These are phyloP conservation scores for Armadillidium nasatum DNA, from an alignment of 1,140 invertebrate genomes.

Conservation along the genomic window DNA sequence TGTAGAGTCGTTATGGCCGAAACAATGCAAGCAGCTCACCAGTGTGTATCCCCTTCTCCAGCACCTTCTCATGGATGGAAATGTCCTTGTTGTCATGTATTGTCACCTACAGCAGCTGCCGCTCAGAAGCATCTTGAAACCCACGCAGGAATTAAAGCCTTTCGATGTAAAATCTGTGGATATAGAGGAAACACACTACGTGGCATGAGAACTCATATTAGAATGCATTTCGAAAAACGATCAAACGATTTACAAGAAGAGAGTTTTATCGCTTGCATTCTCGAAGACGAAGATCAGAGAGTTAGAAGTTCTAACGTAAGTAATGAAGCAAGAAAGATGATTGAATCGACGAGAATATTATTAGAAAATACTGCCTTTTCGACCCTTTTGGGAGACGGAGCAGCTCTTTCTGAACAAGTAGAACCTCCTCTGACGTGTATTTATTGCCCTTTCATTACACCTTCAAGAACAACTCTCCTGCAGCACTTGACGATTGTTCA, in stretches of 20 bases:
- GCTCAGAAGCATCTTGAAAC: constrained; percentile 83
- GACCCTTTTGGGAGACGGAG: constrained; percentile 43
- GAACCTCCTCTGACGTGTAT: constrained; percentile 38
- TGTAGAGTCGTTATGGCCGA: constrained; percentile 51
- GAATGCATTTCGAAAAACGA: constrained; percentile 89
- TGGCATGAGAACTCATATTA: constrained; percentile 96
- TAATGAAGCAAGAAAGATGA: constrained; percentile 34
- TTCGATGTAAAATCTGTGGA: constrained; percentile 87
- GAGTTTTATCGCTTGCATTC: constrained; percentile 80
- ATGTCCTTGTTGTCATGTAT: constrained; percentile 84
- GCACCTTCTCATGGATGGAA: constrained; percentile 61
- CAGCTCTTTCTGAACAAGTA: constrained; percentile 23
- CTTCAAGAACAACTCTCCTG: constrained; percentile 31
- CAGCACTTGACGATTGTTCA: constrained; percentile 38
- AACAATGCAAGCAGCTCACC: constrained; percentile 51
- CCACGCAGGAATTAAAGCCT: constrained; percentile 82
- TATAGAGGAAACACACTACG: constrained; percentile 94
- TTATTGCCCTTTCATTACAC: constrained; percentile 36
- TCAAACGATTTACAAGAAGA: constrained; percentile 76
- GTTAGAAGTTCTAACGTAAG: constrained; percentile 23
- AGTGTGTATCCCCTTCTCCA: constrained; percentile 48
- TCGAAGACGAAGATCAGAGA: constrained; percentile 66
- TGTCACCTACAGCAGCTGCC: constrained; percentile 73
- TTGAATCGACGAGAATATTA: constrained; percentile 46
- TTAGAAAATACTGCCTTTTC: constrained; percentile 42